Evolutionary conservation across 2,113 vertebrate species (phyloP), one percentile per base, ranked within the genome.

Genomic region (Amblyornis subalaris): DNA sequence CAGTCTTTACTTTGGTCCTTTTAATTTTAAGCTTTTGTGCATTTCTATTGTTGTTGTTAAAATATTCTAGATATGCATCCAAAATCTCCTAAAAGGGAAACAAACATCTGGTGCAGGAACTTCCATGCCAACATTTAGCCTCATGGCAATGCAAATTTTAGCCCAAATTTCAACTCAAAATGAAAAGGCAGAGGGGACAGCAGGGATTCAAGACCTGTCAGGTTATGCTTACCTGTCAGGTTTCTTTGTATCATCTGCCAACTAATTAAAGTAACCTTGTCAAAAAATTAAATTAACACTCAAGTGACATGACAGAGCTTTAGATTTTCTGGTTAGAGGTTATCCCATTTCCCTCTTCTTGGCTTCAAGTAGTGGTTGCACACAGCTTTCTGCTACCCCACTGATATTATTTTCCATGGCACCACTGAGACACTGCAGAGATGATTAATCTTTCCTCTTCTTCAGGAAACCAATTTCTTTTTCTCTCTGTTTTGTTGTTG

Each of bases 261-360:
- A 57, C 75, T 93, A 92, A 96, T 95, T 91, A 94, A 93, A 66
- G 67, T 80, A 86, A 93, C 76, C 50, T 95, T 91, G 84, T 92
- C 51, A 83, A 92, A 92, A 79, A 74, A 94, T 91, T 88, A 73
- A 89, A 81, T 90, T 89, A 94, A 83, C 60, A 70, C 38, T 87
- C 73, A 58, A 88, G 74, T 76, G 73, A 94, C 81, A 72, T 55
- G 88, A 78, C n/a, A 61, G 15, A 44, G 38, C 62, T 62, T 64
- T 76, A 33, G 85, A 36, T 38, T 26, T 47, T 58, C 14, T 66
- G 51, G 35, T 24, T 35, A 64, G 69, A 94, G 81, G 87, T 94
- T 91, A 91, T 76, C 54, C 44, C 25, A 15, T 20, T 84, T 65
- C 54, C 60, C 74, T 75, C 28, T 58, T 82, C 86, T 87, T 87